A percentile compares a stretch with the other conserved stretches of the same genome.
phyloP scores from a whole-genome alignment of 2,888 invertebrate genomes.

The Mesorhabditis sp. region DNA sequence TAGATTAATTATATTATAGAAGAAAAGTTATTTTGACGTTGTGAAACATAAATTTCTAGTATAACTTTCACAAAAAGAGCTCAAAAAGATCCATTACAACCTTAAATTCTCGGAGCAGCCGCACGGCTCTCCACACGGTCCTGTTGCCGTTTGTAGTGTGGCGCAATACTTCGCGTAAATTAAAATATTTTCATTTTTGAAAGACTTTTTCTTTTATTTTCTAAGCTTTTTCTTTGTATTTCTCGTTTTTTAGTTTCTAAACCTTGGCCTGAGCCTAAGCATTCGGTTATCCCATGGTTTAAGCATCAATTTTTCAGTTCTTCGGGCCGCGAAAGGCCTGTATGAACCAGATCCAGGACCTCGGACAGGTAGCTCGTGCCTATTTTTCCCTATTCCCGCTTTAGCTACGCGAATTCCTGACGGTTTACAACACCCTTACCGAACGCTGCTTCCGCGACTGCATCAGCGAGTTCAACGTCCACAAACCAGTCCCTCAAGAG shows the following conservation, averaged over 20 bases:
- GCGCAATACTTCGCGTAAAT: slow-evolving; percentile 44
- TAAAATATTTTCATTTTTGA: neutral
- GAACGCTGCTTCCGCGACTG: slow-evolving; percentile 51
- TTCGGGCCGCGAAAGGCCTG: neutral
- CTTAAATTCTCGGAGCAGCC: too few species aligned
- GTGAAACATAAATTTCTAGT: too few species aligned
- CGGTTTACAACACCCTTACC: slow-evolving; percentile 54
- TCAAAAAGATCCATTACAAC: too few species aligned
- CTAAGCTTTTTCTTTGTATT: neutral
- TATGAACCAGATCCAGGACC: slow-evolving; percentile 6
- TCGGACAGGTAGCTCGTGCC: slow-evolving; percentile 4
- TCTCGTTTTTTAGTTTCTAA: neutral
- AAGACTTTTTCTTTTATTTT: neutral
- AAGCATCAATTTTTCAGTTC: neutral
- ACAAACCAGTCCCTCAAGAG: slow-evolving; percentile 33
- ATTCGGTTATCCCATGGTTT: neutral
- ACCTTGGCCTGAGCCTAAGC: neutral
- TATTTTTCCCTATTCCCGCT: slow-evolving; percentile 7
- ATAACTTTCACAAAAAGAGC: too few species aligned
- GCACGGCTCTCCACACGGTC: too few species aligned
- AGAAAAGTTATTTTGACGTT: too few species aligned
- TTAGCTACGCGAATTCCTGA: slow-evolving; percentile 51
- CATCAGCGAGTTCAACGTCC: slow-evolving; percentile 43
- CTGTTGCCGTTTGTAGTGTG: slow-evolving; percentile 45
- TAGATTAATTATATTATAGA: too few species aligned